phyloP scores from a whole-genome alignment of 2,113 vertebrate genomes.

The Opisthocomus hoazin region DNA sequence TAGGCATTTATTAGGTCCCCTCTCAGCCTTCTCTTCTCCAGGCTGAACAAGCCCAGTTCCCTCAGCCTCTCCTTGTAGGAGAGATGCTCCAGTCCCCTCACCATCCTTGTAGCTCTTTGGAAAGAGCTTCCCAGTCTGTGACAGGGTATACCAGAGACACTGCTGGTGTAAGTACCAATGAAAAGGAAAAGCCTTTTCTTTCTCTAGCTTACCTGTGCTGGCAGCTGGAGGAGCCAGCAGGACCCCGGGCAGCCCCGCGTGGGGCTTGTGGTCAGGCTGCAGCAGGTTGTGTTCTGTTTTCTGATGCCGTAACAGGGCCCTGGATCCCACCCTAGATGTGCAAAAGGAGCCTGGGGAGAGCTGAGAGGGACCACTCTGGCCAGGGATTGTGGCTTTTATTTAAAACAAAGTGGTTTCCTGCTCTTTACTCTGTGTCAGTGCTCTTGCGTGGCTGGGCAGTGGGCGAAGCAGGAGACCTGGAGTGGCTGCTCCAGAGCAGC shows the following conservation, averaged over 20 bases:
- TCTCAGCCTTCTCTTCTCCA: too few relatives aligned
- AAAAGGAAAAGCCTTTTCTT: not conserved
- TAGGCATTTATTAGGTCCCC: too few relatives aligned
- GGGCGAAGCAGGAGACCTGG: not conserved
- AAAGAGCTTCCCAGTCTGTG: not conserved
- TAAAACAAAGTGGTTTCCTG: not conserved
- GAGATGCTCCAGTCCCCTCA: too few relatives aligned
- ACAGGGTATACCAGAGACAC: not conserved
- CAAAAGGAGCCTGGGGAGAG: not conserved
- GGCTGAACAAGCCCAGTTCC: too few relatives aligned
- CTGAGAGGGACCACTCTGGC: not conserved
- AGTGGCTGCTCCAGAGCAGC: accelerated
- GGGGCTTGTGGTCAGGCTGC: not conserved
- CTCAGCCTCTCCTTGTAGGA: too few relatives aligned
- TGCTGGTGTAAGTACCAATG: not conserved
- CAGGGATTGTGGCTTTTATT: not conserved
- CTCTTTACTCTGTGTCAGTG: not conserved
- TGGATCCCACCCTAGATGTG: not conserved
- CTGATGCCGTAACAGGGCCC: accelerated
- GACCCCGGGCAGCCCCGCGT: accelerated
- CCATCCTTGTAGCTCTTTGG: too few relatives aligned
- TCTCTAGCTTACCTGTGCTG: not conserved
- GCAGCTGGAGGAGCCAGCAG: not conserved
- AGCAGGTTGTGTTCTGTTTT: not conserved
- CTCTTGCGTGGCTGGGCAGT: accelerated